Conservation (phyloP, 2,888 invertebrate genomes). For the Erpobdella octoculata region DNA sequence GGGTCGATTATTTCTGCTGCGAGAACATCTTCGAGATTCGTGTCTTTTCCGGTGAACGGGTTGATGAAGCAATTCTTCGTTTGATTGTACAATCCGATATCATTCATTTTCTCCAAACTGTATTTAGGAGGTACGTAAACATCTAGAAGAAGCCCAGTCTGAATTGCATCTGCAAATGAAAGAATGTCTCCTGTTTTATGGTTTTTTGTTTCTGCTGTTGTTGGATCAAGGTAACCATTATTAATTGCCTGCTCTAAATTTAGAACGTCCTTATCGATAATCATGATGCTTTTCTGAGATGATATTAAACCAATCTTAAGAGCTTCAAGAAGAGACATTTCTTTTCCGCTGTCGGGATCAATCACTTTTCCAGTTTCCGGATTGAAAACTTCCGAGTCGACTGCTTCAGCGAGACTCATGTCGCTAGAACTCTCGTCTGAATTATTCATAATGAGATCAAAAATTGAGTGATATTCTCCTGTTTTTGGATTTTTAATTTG, state of each 20-base stretch:
- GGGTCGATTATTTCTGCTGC: slow-evolving; percentile 31
- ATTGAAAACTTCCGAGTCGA: slow-evolving; percentile 69
- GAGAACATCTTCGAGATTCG: slow-evolving; percentile 43
- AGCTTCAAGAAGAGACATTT: slow-evolving; percentile 75
- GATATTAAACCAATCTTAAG: slow-evolving; percentile 64
- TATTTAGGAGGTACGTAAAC: slow-evolving; percentile 30
- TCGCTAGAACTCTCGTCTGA: slow-evolving; percentile 72
- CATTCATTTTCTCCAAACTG: slow-evolving; percentile 65
- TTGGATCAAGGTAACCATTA: slow-evolving; percentile 29
- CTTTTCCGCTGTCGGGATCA: slow-evolving; percentile 61
- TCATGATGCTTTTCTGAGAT: slow-evolving; percentile 21
- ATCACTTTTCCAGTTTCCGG: slow-evolving; percentile 65
- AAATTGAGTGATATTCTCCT: slow-evolving; percentile 64
- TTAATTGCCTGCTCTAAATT: slow-evolving; percentile 39
- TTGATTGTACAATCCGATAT: slow-evolving; percentile 62
- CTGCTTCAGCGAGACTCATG: slow-evolving; percentile 72
- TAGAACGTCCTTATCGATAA: slow-evolving; percentile 15
- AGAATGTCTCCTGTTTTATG: slow-evolving; percentile 64
- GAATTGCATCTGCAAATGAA: slow-evolving; percentile 51
- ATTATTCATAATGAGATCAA: slow-evolving; percentile 76
- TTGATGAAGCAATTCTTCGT: slow-evolving; percentile 32
- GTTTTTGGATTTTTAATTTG: slow-evolving; percentile 61
- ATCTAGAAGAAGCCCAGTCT: slow-evolving; percentile 34
- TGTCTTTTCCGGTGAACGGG: slow-evolving; percentile 37
- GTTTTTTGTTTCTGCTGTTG: slow-evolving; percentile 53